phyloP scores from a whole-genome alignment of 64 coral and sea anemone genomes.

The Acropora tenuis region DNA sequence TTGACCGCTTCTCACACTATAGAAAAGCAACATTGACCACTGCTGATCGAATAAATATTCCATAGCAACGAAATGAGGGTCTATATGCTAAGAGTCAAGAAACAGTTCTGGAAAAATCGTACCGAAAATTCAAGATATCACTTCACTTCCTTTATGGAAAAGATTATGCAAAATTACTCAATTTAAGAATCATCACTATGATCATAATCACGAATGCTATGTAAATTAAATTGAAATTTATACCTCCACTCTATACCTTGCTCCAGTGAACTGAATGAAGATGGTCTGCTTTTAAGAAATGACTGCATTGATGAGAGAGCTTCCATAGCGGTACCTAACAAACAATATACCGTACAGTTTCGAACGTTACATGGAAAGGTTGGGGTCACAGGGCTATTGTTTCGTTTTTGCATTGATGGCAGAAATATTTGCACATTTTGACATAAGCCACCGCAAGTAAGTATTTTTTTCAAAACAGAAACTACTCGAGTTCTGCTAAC shows the following conservation, averaged over 20 bases:
- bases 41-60: background rate
- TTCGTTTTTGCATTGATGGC: background rate
- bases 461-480: no score
- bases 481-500: no score
- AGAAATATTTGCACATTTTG: no score
- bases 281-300: conserved; percentile 90
- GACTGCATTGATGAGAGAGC: conserved; percentile 92
- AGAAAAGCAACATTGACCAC: background rate
- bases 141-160: no score
- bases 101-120: background rate
- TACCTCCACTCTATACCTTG: conserved; percentile 99
- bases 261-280: conserved; percentile 82
- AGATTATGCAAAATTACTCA: no score
- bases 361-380: background rate
- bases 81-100: no score
- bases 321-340: conserved; percentile 95
- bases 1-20: conserved; percentile 93
- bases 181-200: no score
- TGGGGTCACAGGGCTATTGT: background rate
- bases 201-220: no score
- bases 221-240: background rate
- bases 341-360: background rate
- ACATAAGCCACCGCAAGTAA: no score
- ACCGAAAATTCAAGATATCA: no score
- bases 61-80: no score